Percentiles rank a stretch among this genome's conserved stretches.
These are phyloP conservation scores for Asarcornis scutulata DNA, from an alignment of 2,113 vertebrate species.

Conservation along the genomic window DNA sequence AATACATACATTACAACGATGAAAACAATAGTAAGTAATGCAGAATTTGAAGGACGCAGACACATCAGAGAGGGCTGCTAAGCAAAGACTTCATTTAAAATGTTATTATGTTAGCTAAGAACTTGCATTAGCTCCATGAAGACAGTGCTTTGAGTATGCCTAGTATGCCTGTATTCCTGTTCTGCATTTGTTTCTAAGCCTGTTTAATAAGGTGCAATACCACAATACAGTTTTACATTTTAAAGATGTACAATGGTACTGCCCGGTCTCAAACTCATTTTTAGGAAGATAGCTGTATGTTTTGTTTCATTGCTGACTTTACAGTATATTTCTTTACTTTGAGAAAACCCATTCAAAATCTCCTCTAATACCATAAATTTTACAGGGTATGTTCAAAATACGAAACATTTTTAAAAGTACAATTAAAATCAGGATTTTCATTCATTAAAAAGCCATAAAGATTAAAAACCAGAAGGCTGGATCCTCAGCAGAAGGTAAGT, in stretches of 20 bases:
- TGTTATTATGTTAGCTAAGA: not conserved
- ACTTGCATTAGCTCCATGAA: not conserved
- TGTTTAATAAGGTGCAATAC: not conserved
- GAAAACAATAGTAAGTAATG: not conserved
- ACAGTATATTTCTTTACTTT: not conserved
- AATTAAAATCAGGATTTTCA: conserved; percentile 14
- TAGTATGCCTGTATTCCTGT: not conserved
- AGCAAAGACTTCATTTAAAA: not conserved
- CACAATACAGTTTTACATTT: not conserved
- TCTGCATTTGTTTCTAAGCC: not conserved
- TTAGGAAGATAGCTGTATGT: not conserved
- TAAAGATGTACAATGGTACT: not conserved
- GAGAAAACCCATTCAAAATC: not conserved
- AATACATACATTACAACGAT: not conserved
- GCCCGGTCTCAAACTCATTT: not conserved
- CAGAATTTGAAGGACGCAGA: not conserved
- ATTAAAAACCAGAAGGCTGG: conserved; percentile 14
- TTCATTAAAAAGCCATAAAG: conserved; percentile 30
- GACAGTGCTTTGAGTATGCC: not conserved
- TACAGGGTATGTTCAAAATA: conserved; percentile 1
- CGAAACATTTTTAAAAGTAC: not conserved
- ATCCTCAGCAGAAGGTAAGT: not conserved
- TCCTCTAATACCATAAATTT: not conserved
- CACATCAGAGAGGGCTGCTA: not conserved
- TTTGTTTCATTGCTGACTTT: not conserved